These are phyloP conservation scores for Drosophila athabasca DNA, from an alignment of 1,140 invertebrate species.

Conservation along the genomic window DNA sequence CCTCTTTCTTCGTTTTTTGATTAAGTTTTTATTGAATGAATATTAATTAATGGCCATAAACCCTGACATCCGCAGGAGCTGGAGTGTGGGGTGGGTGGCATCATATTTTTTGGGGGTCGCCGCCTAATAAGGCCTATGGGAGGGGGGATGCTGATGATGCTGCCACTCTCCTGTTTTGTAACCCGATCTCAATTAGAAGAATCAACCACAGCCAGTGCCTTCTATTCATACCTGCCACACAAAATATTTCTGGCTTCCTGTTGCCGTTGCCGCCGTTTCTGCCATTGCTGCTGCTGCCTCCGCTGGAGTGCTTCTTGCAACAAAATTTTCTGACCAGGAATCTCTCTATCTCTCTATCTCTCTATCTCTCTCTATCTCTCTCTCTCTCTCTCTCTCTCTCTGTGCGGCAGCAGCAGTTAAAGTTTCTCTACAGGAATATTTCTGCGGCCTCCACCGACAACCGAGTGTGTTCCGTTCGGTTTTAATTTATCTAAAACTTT, in stretches of 20 bases:
- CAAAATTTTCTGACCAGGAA: slow-evolving; percentile 61
- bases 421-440: slow-evolving; percentile 29
- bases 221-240: too few relatives aligned
- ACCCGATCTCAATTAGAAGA: slow-evolving; percentile 73
- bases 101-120: too few relatives aligned
- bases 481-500: slow-evolving; percentile 74
- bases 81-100: background rate
- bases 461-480: slow-evolving; percentile 55
- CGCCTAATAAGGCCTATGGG: too few relatives aligned
- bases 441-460: slow-evolving; percentile 36
- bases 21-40: slow-evolving; percentile 47
- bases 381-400: slow-evolving; percentile 14
- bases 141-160: too few relatives aligned
- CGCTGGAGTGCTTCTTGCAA: slow-evolving; percentile 37
- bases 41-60: slow-evolving; percentile 48
- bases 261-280: slow-evolving; percentile 7
- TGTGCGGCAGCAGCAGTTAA: slow-evolving; percentile 18
- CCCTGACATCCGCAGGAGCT: background rate
- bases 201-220: slow-evolving; percentile 33
- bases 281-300: background rate
- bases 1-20: slow-evolving; percentile 20
- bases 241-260: slow-evolving; percentile 39
- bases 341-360: slow-evolving; percentile 11
- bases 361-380: background rate
- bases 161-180: slow-evolving; percentile 5